These are phyloP conservation scores for Porites australiensis DNA, from an alignment of 64 coral and sea anemone genomes.

Conservation along the genomic window DNA sequence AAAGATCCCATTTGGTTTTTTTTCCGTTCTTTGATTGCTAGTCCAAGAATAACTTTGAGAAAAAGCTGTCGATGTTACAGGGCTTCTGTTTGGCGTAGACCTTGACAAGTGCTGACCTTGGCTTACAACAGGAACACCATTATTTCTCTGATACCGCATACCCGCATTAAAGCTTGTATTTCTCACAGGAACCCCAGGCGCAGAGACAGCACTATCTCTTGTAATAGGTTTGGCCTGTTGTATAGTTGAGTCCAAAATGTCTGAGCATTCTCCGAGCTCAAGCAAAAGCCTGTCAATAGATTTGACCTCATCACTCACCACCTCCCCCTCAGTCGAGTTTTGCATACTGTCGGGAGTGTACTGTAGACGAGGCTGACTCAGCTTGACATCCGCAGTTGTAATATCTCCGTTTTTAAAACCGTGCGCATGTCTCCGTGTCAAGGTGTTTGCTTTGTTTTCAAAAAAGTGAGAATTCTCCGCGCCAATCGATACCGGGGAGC, in stretches of 20 bases:
- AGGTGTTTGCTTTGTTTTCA: slow-evolving; percentile 47
- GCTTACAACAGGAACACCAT: neutral
- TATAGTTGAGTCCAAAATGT: slow-evolving; percentile 55
- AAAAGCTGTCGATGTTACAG: neutral
- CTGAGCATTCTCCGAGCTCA: slow-evolving; percentile 70
- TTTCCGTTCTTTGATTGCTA: neutral
- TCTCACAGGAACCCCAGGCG: slow-evolving; percentile 31
- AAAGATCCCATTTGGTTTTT: slow-evolving; percentile 3
- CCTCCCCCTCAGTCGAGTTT: too few species aligned
- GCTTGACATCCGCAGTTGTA: neutral
- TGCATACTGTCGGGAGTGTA: slow-evolving; percentile 1
- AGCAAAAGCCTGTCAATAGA: slow-evolving; percentile 64
- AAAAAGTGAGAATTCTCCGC: slow-evolving; percentile 23
- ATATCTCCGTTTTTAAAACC: slow-evolving; percentile 2
- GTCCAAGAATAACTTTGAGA: slow-evolving; percentile 15
- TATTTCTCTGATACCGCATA: neutral
- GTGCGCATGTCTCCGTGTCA: slow-evolving; percentile 24
- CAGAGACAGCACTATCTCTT: neutral
- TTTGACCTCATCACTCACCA: slow-evolving; percentile 28
- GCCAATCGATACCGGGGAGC: neutral
- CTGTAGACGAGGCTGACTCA: slow-evolving; percentile 17
- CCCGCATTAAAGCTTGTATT: slow-evolving; percentile 37
- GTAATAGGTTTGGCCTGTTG: neutral
- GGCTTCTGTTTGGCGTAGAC: neutral
- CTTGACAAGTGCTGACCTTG: neutral